These are phyloP conservation scores for Acleris holmiana DNA, from an alignment of 2,888 invertebrate species.

Conservation along the genomic window DNA sequence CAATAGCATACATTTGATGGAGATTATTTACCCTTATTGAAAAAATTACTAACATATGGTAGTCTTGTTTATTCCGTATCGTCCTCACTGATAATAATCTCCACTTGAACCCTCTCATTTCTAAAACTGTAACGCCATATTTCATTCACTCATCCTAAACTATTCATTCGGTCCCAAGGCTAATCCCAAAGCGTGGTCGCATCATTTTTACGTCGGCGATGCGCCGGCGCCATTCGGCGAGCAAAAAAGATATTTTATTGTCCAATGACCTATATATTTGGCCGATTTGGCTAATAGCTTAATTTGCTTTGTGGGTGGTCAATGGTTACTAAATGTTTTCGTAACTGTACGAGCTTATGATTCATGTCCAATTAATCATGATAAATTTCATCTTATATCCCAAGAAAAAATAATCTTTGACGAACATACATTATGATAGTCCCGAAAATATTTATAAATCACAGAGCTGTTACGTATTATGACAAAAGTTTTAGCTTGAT, in stretches of 20 bases:
- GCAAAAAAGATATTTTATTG: slow-evolving; percentile 33
- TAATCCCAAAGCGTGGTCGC: slow-evolving; percentile 20
- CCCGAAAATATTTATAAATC: background rate
- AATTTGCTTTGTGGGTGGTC: slow-evolving; percentile 31
- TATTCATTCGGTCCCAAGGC: background rate
- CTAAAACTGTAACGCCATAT: background rate
- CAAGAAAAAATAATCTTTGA: background rate
- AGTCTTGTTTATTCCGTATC: too few species aligned
- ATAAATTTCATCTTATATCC: slow-evolving; percentile 7
- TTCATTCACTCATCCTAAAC: background rate
- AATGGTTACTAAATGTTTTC: slow-evolving; percentile 9
- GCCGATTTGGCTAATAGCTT: slow-evolving; percentile 31
- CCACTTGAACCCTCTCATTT: background rate
- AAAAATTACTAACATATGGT: too few species aligned
- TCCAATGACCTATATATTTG: slow-evolving; percentile 32
- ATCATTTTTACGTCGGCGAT: slow-evolving; percentile 11
- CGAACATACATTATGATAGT: background rate
- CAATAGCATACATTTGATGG: too few species aligned
- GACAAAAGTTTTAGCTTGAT: too few species aligned
- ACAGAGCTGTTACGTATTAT: background rate
- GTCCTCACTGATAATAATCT: too few species aligned
- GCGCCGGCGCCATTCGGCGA: slow-evolving; percentile 29
- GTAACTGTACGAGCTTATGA: background rate
- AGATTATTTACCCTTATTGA: too few species aligned
- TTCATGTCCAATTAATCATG: background rate